Conservation (phyloP, 1,140 invertebrate species). For the Drosophila tropicalis region DNA sequence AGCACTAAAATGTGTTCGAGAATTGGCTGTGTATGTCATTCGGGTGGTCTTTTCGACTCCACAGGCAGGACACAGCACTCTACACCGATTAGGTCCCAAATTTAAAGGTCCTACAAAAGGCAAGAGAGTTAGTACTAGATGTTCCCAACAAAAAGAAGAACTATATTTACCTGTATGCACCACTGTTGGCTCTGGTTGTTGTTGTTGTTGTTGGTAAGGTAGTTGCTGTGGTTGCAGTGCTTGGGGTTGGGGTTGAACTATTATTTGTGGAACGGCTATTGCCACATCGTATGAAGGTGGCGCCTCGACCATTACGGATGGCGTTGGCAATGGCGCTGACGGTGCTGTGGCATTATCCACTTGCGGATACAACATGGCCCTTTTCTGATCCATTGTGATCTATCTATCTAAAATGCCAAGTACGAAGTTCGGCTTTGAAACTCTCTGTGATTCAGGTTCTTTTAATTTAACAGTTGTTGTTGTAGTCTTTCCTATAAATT, state of each 20-base stretch:
- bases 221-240: constrained; percentile 33
- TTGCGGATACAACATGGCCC: constrained; percentile 77
- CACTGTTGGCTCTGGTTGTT: constrained; percentile 51
- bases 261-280: constrained; percentile 51
- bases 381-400: constrained; percentile 72
- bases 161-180: constrained; percentile 47
- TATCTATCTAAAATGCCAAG: constrained; percentile 10
- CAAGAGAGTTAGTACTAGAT: neutral
- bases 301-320: constrained; percentile 54
- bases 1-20: constrained; percentile 86
- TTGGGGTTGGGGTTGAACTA: constrained; percentile 40
- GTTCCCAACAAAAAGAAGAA: no score
- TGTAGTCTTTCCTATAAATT: neutral
- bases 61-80: constrained; percentile 85
- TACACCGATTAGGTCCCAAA: constrained; percentile 84
- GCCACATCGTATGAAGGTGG: constrained; percentile 78
- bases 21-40: constrained; percentile 84
- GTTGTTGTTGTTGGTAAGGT: constrained; percentile 33
- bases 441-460: constrained; percentile 37
- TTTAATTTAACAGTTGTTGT: neutral
- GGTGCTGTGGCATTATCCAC: constrained; percentile 64
- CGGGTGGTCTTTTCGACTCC: constrained; percentile 84
- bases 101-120: constrained; percentile 41
- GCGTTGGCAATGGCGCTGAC: constrained; percentile 42
- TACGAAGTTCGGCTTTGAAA: constrained; percentile 57